Percentiles rank a stretch among this genome's conserved stretches.
These are phyloP conservation scores for Burhinus oedicnemus DNA, from an alignment of 2,113 vertebrate species.

Conservation along the genomic window DNA sequence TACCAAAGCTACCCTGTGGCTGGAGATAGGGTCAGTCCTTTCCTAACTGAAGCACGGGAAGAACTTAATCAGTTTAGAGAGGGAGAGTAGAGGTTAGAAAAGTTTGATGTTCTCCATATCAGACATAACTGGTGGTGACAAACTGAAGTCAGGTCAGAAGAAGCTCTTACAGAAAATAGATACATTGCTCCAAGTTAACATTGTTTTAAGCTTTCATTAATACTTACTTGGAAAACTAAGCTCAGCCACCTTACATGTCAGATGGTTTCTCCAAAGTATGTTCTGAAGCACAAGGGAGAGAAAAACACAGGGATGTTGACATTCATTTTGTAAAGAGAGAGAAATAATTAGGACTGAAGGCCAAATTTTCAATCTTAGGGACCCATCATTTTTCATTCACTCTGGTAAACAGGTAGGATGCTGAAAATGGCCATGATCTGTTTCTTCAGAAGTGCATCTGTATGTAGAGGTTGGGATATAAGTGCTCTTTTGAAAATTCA, in stretches of 20 bases:
- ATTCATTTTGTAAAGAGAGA: background rate
- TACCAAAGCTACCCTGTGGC: background rate
- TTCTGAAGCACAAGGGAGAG: background rate
- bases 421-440: background rate
- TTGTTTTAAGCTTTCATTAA: background rate
- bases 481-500: background rate
- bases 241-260: background rate
- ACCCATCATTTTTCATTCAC: background rate
- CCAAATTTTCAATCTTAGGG: background rate
- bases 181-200: background rate
- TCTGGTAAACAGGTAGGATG: background rate
- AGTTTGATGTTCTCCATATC: background rate
- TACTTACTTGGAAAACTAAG: background rate
- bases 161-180: background rate
- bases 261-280: background rate
- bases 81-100: background rate
- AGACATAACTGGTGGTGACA: background rate
- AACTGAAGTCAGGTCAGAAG: background rate
- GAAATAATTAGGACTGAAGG: background rate
- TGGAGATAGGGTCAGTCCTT: background rate
- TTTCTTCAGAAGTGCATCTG: background rate
- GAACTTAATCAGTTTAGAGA: background rate
- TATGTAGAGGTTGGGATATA: background rate
- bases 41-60: background rate
- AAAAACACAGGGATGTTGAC: background rate